A percentile compares a stretch with the other conserved stretches of the same genome.
Conservation (phyloP, 92 coral and sea anemone species). For the Zoanthus sansibaricus region DNA sequence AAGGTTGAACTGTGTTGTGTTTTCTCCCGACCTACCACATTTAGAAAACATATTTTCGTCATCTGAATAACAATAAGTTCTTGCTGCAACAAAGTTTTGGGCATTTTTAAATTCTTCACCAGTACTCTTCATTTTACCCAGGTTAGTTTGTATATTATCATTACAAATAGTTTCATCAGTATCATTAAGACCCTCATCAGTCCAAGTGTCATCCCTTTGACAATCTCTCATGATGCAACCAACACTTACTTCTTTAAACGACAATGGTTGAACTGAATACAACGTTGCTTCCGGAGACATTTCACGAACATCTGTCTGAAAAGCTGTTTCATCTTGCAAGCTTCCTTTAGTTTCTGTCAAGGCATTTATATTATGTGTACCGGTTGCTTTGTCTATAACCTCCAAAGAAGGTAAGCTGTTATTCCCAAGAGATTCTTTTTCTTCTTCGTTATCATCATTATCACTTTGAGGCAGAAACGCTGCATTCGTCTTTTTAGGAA, state of each 20-base stretch:
- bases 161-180: background rate
- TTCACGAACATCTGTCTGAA: background rate
- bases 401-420: background rate
- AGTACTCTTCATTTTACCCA: background rate
- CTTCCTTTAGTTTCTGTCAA: background rate
- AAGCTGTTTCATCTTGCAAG: background rate
- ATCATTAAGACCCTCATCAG: background rate
- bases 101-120: background rate
- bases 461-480: background rate
- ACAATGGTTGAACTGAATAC: background rate
- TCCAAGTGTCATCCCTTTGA: background rate
- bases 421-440: background rate
- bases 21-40: background rate
- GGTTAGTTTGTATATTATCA: background rate
- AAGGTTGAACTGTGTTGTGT: constrained; percentile 17
- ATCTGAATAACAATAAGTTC: background rate
- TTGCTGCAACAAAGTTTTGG: background rate
- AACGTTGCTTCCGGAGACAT: background rate
- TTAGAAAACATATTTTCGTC: background rate
- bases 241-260: background rate
- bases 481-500: background rate
- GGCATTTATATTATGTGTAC: background rate
- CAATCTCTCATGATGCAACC: background rate
- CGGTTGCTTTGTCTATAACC: background rate
- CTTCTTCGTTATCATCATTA: background rate